Base-by-base conservation (phyloP, 2,113 vertebrate species). In the Galemys pyrenaicus region DNA sequence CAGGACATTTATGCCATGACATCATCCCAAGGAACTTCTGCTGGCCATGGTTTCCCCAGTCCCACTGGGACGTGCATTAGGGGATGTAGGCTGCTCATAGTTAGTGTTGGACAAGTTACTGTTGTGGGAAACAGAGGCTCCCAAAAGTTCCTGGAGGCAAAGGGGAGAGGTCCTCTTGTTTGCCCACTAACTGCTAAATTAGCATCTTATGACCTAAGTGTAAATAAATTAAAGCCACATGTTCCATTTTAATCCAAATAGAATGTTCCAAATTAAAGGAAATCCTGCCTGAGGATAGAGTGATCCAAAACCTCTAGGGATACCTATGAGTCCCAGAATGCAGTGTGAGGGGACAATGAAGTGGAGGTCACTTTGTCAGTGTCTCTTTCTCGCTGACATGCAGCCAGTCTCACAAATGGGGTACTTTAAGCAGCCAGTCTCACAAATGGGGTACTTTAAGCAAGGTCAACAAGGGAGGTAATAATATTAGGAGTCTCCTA, bases 211-310 rank as follows among this genome's bases (percentile, higher is more conserved):
- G 89, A 90, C 41, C 67, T 62, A 37, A 49, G 35, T 82, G 10
- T 82, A 78, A 87, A 51, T 20, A 91, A 95, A 85, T 73, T n/a
- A 84, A 81, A 91, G 78, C 19, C 35, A 73, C 68, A 83, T 44
- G 26, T 78, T 94, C 22, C n/a, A 49, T 85, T 91, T 91, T 35
- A 68, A 74, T 64, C 26, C 46, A 83, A 73, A 90, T 39, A 41
- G 37, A 70, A 22, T 56, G 64, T 41, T 94, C 24, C 37, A 82
- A 78, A 78, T 71, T 30, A 89, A 77, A 91, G 79, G 13, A 86
- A 67, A 10, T 30, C 41, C 73, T 60, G 35, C 49, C 78, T 91
- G 51, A 73, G 32, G 64, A 81, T 3, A 80, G 32, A 44, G 26
- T 77, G n/a, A 46, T 49, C 24, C 58, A 87, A 46, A 83, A 79